Conservation (phyloP, 2,888 invertebrate genomes). For the Metallyticus violacea region DNA sequence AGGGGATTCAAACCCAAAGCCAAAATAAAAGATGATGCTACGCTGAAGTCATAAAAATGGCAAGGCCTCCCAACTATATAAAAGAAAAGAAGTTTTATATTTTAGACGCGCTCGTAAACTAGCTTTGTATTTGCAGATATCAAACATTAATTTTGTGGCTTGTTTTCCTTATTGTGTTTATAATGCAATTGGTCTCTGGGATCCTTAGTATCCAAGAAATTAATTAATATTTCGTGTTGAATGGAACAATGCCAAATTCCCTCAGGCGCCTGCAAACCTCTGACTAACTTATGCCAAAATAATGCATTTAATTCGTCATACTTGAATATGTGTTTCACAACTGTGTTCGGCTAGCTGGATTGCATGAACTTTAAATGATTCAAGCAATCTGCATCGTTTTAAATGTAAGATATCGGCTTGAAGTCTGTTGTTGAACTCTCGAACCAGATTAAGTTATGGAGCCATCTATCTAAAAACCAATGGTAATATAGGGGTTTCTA, state of each 20-base stretch:
- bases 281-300: background rate
- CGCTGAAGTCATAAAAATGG: background rate
- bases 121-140: background rate
- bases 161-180: background rate
- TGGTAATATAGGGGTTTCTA: no score
- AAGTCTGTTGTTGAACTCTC: no score
- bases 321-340: no score
- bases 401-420: no score
- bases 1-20: background rate
- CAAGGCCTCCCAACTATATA: background rate
- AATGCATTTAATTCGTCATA: background rate
- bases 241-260: background rate
- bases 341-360: no score
- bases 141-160: background rate
- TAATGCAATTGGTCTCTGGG: background rate
- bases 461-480: no score
- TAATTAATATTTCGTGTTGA: background rate
- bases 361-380: no score
- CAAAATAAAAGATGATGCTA: background rate
- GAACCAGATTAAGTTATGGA: no score
- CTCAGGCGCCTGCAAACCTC: background rate
- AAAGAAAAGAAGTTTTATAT: background rate
- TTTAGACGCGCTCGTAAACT: background rate
- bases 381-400: no score
- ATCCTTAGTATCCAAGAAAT: background rate